phyloP scores from a whole-genome alignment of 2,797 vertebrate genomes.

The Serranus cabrilla region DNA sequence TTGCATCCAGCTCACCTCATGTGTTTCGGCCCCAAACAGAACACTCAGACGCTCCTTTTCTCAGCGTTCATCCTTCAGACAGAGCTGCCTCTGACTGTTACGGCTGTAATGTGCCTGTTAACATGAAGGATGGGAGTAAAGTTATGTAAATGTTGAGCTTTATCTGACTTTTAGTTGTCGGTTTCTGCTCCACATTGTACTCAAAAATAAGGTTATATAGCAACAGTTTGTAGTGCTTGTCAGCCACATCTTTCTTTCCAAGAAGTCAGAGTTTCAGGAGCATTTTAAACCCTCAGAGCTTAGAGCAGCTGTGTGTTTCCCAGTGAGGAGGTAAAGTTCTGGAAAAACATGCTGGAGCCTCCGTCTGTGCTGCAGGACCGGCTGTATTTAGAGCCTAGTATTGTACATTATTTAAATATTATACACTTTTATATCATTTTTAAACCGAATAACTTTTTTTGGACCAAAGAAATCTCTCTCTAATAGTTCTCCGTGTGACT shows the following conservation, averaged over 20 bases:
- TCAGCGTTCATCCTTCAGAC: slow-evolving; percentile 19
- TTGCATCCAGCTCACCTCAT: slow-evolving; percentile 18
- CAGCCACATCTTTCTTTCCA: background rate
- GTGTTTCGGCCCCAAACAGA: slow-evolving; percentile 24
- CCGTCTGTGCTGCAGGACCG: too few relatives aligned
- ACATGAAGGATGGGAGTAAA: background rate
- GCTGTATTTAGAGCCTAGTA: too few relatives aligned
- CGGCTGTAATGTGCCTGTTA: background rate
- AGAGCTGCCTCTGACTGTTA: background rate
- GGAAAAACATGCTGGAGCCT: too few relatives aligned
- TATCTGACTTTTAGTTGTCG: background rate
- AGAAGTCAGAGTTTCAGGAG: background rate
- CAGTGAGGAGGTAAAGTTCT: too few relatives aligned
- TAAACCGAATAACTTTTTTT: too few relatives aligned
- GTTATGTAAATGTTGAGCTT: background rate
- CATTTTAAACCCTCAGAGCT: background rate
- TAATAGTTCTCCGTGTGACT: too few relatives aligned
- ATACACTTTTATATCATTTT: too few relatives aligned
- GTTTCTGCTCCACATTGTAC: background rate
- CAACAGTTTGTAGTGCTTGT: background rate
- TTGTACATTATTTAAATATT: too few relatives aligned
- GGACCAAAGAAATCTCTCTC: too few relatives aligned
- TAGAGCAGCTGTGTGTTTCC: background rate
- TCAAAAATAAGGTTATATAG: background rate
- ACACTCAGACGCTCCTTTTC: background rate